Evolutionary conservation across 2,113 vertebrate genomes (phyloP), one percentile per base, ranked within the genome.

Genomic region (Mesoclemmys tuberculata): DNA sequence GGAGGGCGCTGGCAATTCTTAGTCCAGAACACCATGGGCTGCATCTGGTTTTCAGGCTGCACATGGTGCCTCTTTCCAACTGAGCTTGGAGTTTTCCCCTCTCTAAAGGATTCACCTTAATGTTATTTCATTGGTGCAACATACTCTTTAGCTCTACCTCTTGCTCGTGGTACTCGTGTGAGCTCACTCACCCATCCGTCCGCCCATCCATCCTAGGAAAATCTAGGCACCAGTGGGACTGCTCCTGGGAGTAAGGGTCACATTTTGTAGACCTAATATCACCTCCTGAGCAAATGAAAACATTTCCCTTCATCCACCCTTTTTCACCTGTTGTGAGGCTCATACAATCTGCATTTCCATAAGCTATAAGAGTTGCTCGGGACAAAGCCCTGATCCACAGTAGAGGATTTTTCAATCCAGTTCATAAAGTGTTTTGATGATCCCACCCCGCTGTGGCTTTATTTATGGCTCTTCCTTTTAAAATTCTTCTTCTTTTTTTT

Each of bases 381-480:
- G 58, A 94, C 91, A 46, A 71, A 85, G 55, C 87, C 79, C 95
- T 88, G 78, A 74, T 93, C 77, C 0, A 81, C 86, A 94, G 85
- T 82, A 94, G 85, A 96, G 83, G 96, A 93, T 96, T 97, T 82
- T 41, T 84, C 87, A 88, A 92, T 92, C 90, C 74, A 46, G 74
- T 29, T 77, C 11, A 10, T 46, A 29, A 77, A 77, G 74, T 44
- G 41, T 90, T 89, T 75, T 51, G 95, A 95, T 93, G 94, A 95
- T 93, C 94, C 79, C 75, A 78, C 87, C 81, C 4, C 95, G 74
- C 82, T 85, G 92, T 92, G 64, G 89, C 93, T 96, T 89, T 96
- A 95, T 97, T 96, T 79, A 2, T 80, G 77, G 61, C 94, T 96
- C 9, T 64, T 91, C 93, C 88, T 93, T 95, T 93, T 96, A 52